These are phyloP conservation scores for Sesamia inferens DNA, from an alignment of 2,888 invertebrate species.

Conservation along the genomic window DNA sequence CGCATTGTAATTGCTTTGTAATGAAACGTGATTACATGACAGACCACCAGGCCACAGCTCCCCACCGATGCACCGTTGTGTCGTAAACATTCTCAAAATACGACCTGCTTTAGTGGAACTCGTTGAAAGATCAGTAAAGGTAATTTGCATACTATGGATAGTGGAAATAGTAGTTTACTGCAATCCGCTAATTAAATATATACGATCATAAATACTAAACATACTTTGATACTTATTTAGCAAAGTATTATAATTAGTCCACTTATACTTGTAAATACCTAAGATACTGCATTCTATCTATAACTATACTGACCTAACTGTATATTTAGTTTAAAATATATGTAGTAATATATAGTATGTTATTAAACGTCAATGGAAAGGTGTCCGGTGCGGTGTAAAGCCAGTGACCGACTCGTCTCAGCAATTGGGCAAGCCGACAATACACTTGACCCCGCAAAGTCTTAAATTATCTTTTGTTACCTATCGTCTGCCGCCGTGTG, in stretches of 20 bases:
- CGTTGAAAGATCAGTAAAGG: slow-evolving; percentile 9
- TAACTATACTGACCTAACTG: slow-evolving; percentile 1
- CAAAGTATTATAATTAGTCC: slow-evolving; percentile 13
- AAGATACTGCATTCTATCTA: slow-evolving; percentile 7
- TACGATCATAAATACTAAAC: slow-evolving; percentile 10
- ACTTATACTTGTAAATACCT: slow-evolving; percentile 19
- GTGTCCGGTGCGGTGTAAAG: slow-evolving; percentile 72
- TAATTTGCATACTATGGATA: slow-evolving; percentile 20
- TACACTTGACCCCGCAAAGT: slow-evolving; percentile 86
- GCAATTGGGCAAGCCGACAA: slow-evolving; percentile 84
- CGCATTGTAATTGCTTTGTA: slow-evolving; percentile 45
- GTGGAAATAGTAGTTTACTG: slow-evolving; percentile 9
- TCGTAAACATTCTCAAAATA: slow-evolving; percentile 46
- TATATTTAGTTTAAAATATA: background rate
- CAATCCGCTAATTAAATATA: slow-evolving; percentile 22
- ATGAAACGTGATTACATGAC: slow-evolving; percentile 44
- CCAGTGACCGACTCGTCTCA: slow-evolving; percentile 84
- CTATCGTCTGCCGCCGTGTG: slow-evolving; percentile 76
- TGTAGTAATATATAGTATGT: background rate
- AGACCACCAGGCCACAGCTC: slow-evolving; percentile 18
- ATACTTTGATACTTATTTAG: slow-evolving; percentile 12
- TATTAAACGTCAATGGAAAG: slow-evolving; percentile 60
- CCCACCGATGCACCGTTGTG: slow-evolving; percentile 15
- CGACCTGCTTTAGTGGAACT: slow-evolving; percentile 8
- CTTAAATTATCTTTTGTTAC: slow-evolving; percentile 83